Percentiles rank a stretch among this genome's conserved stretches.
These are phyloP conservation scores for Molanna angustata DNA, from an alignment of 2,888 invertebrate species.

Conservation along the genomic window DNA sequence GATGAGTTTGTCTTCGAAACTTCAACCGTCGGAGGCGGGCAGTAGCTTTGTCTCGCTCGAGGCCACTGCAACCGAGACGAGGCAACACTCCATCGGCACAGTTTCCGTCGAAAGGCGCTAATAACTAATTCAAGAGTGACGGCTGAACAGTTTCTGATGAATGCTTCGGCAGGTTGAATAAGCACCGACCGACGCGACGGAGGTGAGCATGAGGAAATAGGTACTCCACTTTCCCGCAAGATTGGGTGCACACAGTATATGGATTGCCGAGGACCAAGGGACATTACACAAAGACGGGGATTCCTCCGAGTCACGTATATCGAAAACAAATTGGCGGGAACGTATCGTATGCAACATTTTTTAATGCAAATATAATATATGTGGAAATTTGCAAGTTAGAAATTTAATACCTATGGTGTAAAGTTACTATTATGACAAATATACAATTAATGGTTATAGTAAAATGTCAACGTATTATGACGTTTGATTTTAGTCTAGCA, in stretches of 20 bases:
- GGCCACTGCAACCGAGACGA: background rate
- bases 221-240: no score
- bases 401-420: no score
- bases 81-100: conserved; percentile 4
- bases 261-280: no score
- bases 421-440: no score
- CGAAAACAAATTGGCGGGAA: conserved; percentile 9
- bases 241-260: no score
- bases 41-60: background rate
- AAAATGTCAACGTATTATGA: no score
- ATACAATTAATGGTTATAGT: no score
- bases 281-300: no score
- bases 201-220: background rate
- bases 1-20: background rate
- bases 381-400: no score
- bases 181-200: background rate
- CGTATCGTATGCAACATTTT: no score
- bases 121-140: conserved; percentile 27
- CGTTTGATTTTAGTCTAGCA: no score
- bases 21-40: background rate
- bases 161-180: conserved; percentile 19
- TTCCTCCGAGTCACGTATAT: conserved; percentile 10
- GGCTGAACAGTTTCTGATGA: conserved; percentile 18
- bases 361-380: no score
- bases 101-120: conserved; percentile 22